These are phyloP conservation scores for Saguinus midas DNA, from an alignment of 2,113 vertebrate genomes.

Conservation along the genomic window DNA sequence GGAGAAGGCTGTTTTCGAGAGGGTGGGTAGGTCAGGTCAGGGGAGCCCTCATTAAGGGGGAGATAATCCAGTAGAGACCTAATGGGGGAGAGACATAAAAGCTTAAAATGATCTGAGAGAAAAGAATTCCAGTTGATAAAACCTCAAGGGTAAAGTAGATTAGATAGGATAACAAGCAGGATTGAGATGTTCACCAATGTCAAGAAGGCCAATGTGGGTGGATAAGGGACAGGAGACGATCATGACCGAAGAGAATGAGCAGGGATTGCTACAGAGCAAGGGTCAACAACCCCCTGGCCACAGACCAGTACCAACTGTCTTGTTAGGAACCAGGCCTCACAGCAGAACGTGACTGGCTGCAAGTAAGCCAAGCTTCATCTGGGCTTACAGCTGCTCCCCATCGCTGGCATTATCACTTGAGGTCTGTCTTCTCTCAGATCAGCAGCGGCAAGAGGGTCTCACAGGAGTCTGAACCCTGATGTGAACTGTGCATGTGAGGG, in stretches of 20 bases:
- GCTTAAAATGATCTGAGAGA: background rate
- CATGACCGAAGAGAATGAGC: background rate
- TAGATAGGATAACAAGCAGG: background rate
- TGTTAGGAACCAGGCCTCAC: too few species aligned
- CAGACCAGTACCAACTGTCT: too few species aligned
- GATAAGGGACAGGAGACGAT: background rate
- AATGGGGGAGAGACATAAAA: background rate
- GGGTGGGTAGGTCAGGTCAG: background rate
- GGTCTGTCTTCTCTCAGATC: too few species aligned
- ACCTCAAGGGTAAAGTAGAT: background rate
- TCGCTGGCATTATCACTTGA: too few species aligned
- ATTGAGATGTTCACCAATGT: background rate
- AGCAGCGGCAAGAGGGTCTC: too few species aligned
- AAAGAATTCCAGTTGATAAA: background rate
- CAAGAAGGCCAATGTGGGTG: background rate
- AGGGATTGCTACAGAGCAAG: background rate
- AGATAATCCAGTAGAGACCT: background rate
- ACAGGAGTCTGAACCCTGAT: too few species aligned
- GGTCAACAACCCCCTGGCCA: too few species aligned
- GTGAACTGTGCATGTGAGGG: too few species aligned
- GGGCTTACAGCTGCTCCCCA: too few species aligned
- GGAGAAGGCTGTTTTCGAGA: background rate
- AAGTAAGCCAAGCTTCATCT: too few species aligned
- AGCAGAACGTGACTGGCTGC: too few species aligned
- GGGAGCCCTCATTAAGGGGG: accelerated